Base-by-base conservation (phyloP, 1,140 invertebrate genomes). In the Diachasma alloeum region DNA sequence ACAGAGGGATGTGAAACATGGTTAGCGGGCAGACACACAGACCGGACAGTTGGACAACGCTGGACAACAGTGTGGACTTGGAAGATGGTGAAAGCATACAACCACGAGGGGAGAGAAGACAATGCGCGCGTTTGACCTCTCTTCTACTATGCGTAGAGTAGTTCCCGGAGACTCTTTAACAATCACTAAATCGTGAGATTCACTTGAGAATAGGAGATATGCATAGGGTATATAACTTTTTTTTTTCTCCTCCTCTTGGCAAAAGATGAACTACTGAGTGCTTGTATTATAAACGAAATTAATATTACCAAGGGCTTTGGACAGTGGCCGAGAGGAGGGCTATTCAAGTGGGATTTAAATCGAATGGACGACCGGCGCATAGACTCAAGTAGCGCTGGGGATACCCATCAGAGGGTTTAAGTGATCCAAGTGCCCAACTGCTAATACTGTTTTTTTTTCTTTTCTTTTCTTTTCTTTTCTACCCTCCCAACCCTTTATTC, bases 361-460 rank as follows among this genome's bases (percentile, higher is more conserved):
- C 70, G 59, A 73, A 78, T 78, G 66, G 77, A 73, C 59, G 39
- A 46, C 53, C 13, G 13, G 26, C 19, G 63, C 17, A 39, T 70
- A 74, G 63, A 78, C 78, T 78, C 59, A 67, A 79, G 77, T 77
- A 24, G 42, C 39, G 42, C 17, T 46, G 42, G 70, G 72, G 74
- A 37, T 74, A 53, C 53, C 10, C 67, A n/a, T 36, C 67, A 46
- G 44, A 70, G 63, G 68, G 71, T 73, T 76, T 79, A 79, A 79
- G 78, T 79, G 78, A 75, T 46, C 75, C 63, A 77, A 79, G 74
- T 79, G 70, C 56, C 17, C 69, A 36, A 48, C 36, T 56, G 26
- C 31, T 72, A 72, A 75, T 79, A 66, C 26, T 72, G 77, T 79
- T 75, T 80, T 80, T 78, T 78, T 76, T 70, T 53, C 17, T 17